phyloP scores from a whole-genome alignment of 2,797 vertebrate genomes.

The Lacerta agilis region DNA sequence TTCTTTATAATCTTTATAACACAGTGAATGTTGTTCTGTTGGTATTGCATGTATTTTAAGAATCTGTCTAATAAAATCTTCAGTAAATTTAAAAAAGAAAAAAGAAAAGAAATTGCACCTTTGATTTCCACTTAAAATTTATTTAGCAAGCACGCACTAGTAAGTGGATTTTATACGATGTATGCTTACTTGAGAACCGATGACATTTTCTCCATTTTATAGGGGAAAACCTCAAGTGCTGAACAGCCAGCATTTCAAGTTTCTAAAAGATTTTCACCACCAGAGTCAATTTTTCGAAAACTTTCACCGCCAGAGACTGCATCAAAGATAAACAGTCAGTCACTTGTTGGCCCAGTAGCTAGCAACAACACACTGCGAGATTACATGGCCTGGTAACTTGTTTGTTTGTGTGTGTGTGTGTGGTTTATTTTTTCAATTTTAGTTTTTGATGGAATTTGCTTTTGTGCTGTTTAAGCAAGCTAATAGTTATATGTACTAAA shows the following conservation, averaged over 20 bases:
- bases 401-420: background rate
- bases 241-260: conserved; percentile 70
- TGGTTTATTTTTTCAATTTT: background rate
- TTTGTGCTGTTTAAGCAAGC: background rate
- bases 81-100: too few species aligned
- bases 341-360: conserved; percentile 82
- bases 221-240: conserved; percentile 78
- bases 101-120: too few species aligned
- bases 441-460: background rate
- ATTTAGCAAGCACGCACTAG: background rate
- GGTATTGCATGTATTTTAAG: too few species aligned
- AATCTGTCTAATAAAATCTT: too few species aligned
- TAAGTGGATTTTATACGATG: background rate
- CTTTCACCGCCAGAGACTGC: conserved; percentile 73
- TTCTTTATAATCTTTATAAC: too few species aligned
- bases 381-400: conserved; percentile 79
- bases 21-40: too few species aligned
- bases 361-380: conserved; percentile 72
- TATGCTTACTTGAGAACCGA: background rate
- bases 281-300: conserved; percentile 71
- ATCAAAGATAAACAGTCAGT: conserved; percentile 72
- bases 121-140: background rate
- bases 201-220: conserved; percentile 40
- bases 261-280: conserved; percentile 74
- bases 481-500: background rate